Conservation (phyloP, 1,140 invertebrate species). For the Lordiphosa mommai region DNA sequence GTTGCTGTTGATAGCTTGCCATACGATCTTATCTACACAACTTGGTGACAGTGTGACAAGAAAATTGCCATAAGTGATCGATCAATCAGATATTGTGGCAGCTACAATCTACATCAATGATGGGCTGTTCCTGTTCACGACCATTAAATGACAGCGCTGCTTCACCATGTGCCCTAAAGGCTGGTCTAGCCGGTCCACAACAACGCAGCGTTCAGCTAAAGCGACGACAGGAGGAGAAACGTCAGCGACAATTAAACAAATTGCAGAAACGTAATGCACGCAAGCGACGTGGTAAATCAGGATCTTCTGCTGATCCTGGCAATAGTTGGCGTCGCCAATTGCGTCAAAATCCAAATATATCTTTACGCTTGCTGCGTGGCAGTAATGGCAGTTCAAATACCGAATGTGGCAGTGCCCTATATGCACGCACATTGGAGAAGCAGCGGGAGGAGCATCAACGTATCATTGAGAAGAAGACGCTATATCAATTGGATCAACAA, state of each 20-base stretch:
- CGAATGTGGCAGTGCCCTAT: conserved; percentile 42
- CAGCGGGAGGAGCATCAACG: conserved; percentile 56
- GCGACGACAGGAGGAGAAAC: conserved; percentile 54
- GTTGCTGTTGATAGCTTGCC: too few relatives aligned
- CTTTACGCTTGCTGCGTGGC: conserved; percentile 43
- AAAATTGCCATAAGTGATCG: not conserved
- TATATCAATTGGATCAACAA: conserved; percentile 83
- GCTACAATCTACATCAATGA: conserved; percentile 14
- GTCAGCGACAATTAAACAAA: conserved; percentile 45
- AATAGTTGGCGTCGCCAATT: not conserved
- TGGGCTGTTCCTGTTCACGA: conserved; percentile 69
- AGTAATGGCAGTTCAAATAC: conserved; percentile 61
- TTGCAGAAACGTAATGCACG: conserved; percentile 56
- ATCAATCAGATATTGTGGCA: not conserved
- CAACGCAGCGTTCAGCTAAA: conserved; percentile 4
- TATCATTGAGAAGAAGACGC: conserved; percentile 79
- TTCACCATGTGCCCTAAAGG: conserved; percentile 49
- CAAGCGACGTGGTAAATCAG: conserved; percentile 27
- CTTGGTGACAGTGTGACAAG: not conserved
- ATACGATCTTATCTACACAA: too few relatives aligned
- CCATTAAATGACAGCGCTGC: not conserved
- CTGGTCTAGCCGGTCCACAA: conserved; percentile 19
- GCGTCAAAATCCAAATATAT: conserved; percentile 21
- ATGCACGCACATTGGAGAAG: conserved; percentile 45
- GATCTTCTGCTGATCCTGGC: not conserved